Base-by-base conservation (phyloP, 1,140 invertebrate genomes). In the Artemia franciscana region DNA sequence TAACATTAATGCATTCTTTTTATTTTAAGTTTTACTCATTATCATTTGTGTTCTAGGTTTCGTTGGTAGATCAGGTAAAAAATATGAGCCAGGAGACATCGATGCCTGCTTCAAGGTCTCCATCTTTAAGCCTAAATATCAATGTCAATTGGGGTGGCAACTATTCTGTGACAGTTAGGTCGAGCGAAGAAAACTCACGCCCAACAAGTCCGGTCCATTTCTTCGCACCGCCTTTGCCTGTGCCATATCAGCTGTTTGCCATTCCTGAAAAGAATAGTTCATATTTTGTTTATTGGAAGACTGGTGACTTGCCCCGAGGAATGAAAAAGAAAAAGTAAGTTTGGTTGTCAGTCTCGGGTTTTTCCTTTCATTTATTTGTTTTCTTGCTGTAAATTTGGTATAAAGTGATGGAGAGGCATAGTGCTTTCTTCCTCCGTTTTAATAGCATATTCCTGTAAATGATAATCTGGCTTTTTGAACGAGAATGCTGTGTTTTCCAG, bases 231-330 rank as follows among this genome's bases (percentile, higher is more conserved):
- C 68, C 71, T 5, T 75, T 86, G 56, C 71, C 77, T 18, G 70
- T 80, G n/a, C 85, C 85, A 2, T 75, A 78, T 69, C 80, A 81
- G 68, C 67, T 88, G 0, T 73, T 75, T 56, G 77, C 81, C 4
- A 71, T 76, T 59, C 71, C 74, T 2, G 72, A 78, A 67, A 67
- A 70, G 66, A 76, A 80, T 73, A 77, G 79, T 18, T 77, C 77
- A 64, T 79, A 80, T 65, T 70, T 81, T 63, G 70, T 86, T 4
- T 77, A 74, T 66, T 86, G 85, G 84, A 68, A 76, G 28, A 74
- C 79, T 62, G 39, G 60, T 5, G 39, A 64, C 26, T 63, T 68
- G 60, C 68, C 69, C 9, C 25, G 62, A 21, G 64, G 68, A 63
- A 30, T 67, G 57, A 51, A 66, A 60, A 61, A 66, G 7, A 26